Percentiles rank a stretch among this genome's conserved stretches.
phyloP scores from a whole-genome alignment of 2,888 invertebrate species.

The Pemphredon lugubris region DNA sequence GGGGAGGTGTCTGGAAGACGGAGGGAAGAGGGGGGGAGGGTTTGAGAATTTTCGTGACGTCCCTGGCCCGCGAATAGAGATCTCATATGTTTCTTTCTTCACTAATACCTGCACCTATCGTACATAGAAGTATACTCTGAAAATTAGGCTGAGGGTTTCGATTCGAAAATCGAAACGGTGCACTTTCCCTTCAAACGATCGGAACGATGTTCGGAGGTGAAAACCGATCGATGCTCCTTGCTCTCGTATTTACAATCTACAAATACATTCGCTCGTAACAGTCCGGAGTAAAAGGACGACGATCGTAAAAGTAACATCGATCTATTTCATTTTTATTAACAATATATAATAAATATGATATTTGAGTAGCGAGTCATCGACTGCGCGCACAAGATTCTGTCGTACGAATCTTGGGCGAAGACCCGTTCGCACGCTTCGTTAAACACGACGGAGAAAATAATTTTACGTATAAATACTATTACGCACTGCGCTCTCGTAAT shows the following conservation, averaged over 20 bases:
- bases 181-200: conserved; percentile 16
- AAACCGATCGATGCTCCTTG: conserved; percentile 59
- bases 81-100: conserved; percentile 19
- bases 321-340: conserved; percentile 49
- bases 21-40: too few species aligned
- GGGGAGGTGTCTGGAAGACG: conserved; percentile 53
- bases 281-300: conserved; percentile 34
- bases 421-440: conserved; percentile 27
- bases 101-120: conserved; percentile 31
- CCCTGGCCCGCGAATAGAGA: conserved; percentile 30
- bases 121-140: conserved; percentile 45
- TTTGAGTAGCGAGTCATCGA: conserved; percentile 31
- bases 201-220: conserved; percentile 22
- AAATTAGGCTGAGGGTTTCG: conserved; percentile 57
- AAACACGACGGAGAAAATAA: conserved; percentile 16
- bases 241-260: conserved; percentile 46
- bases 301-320: conserved; percentile 54
- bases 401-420: conserved; percentile 16
- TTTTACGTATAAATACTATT: conserved; percentile 28
- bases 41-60: conserved; percentile 45
- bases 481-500: conserved; percentile 23
- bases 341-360: conserved; percentile 47
- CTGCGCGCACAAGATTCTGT: conserved; percentile 30
- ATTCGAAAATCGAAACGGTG: conserved; percentile 18
- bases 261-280: conserved; percentile 34